Evolutionary conservation across 2,113 vertebrate genomes (phyloP).

Genomic region (Cricetomys ansorgei): DNA sequence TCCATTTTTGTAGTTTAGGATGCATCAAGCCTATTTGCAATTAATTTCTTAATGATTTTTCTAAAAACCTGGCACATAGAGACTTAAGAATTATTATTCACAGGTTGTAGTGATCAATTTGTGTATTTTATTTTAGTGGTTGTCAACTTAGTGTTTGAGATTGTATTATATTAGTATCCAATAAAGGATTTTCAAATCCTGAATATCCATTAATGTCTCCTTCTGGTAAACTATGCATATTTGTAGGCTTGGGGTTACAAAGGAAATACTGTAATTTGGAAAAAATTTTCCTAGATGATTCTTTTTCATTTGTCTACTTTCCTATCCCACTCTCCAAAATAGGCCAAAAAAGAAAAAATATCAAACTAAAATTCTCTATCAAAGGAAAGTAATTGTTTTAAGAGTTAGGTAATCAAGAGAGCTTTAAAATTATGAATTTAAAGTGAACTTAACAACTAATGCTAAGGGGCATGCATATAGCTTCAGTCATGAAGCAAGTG

Average conservation of each 20-base stretch:
- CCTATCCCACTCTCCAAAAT: background rate
- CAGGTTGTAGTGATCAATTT: background rate
- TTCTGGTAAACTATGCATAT: background rate
- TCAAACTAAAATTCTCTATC: background rate
- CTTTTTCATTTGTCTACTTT: background rate
- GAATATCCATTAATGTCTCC: background rate
- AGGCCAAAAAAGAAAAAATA: background rate
- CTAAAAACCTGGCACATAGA: background rate
- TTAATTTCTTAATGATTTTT: constrained; percentile 16
- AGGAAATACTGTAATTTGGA: constrained; percentile 8
- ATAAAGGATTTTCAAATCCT: background rate
- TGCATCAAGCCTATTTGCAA: constrained; percentile 38
- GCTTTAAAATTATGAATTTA: background rate
- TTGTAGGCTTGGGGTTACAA: background rate
- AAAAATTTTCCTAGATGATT: background rate
- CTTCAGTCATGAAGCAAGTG: background rate
- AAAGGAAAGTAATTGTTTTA: background rate
- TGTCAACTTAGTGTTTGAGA: background rate
- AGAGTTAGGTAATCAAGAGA: background rate
- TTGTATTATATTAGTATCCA: background rate
- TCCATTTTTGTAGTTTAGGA: constrained; percentile 29
- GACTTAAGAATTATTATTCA: constrained; percentile 20
- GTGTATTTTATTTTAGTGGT: constrained; percentile 43
- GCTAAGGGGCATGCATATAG: background rate
- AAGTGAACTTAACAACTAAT: background rate